These are phyloP conservation scores for Gallinago nigripennis DNA, from an alignment of 2,797 vertebrate genomes.

Conservation along the genomic window DNA sequence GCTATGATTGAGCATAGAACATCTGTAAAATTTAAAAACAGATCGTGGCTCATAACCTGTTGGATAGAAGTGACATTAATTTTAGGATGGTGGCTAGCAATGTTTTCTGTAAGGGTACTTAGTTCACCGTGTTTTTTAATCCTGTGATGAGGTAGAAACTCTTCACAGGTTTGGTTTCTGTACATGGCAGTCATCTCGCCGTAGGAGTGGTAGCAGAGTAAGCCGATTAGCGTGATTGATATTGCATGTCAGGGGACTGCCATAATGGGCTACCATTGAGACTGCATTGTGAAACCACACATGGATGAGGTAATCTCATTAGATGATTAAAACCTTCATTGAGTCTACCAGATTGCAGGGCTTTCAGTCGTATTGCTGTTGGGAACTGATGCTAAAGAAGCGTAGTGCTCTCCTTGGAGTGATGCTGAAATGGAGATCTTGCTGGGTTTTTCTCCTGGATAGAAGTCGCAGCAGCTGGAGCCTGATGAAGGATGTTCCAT, in stretches of 20 bases:
- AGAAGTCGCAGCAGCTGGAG: neutral
- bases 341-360: conserved; percentile 38
- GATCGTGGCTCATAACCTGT: accelerated
- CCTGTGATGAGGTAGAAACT: neutral
- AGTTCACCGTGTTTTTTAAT: neutral
- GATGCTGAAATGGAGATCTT: neutral
- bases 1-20: neutral
- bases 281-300: conserved; percentile 57
- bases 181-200: neutral
- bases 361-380: conserved; percentile 53
- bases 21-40: neutral
- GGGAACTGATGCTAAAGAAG: conserved; percentile 36
- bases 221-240: conserved; percentile 66
- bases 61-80: neutral
- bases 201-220: conserved; percentile 36
- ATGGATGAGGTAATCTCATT: conserved; percentile 75
- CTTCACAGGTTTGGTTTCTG: neutral
- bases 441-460: neutral
- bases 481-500: neutral
- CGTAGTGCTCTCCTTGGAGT: conserved; percentile 10
- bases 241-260: conserved; percentile 67
- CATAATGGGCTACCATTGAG: conserved; percentile 69
- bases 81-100: neutral
- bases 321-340: conserved; percentile 70
- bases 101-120: neutral